Evolutionary conservation across 2,113 vertebrate genomes (phyloP).

Genomic region (Electrona antarctica): DNA sequence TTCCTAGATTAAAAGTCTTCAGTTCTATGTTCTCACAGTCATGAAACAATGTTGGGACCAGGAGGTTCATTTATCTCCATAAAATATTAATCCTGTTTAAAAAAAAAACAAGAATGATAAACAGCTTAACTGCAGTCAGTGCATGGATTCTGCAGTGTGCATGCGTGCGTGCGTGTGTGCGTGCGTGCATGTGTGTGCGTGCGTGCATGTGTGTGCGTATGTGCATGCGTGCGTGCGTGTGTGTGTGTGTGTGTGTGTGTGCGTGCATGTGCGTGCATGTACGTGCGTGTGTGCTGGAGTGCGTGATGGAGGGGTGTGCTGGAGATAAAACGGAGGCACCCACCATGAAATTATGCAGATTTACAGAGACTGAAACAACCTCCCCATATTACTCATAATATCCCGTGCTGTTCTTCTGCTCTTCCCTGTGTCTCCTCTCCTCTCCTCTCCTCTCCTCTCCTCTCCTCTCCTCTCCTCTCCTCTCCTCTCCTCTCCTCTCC

Average conservation of each 20-base stretch:
- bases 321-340: constrained; percentile 42
- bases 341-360: constrained; percentile 45
- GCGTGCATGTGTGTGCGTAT: too few relatives aligned
- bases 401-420: constrained; percentile 16
- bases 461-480: too few relatives aligned
- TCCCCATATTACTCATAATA: not conserved
- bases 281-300: too few relatives aligned
- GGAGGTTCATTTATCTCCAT: constrained; percentile 54
- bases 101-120: constrained; percentile 40
- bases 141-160: not conserved
- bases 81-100: constrained; percentile 51
- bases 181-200: too few relatives aligned
- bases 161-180: too few relatives aligned
- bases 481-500: too few relatives aligned
- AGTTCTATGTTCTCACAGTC: constrained; percentile 34
- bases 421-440: not conserved
- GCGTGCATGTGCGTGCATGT: too few relatives aligned
- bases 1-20: constrained; percentile 26
- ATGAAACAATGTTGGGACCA: constrained; percentile 42
- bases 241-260: too few relatives aligned
- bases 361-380: constrained; percentile 26
- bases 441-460: not conserved
- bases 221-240: too few relatives aligned
- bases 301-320: constrained; percentile 9
- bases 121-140: constrained; percentile 49